A percentile compares a stretch with the other conserved stretches of the same genome.
Evolutionary conservation across 2,888 invertebrate genomes (phyloP).

Genomic region (Catonia carolina): DNA sequence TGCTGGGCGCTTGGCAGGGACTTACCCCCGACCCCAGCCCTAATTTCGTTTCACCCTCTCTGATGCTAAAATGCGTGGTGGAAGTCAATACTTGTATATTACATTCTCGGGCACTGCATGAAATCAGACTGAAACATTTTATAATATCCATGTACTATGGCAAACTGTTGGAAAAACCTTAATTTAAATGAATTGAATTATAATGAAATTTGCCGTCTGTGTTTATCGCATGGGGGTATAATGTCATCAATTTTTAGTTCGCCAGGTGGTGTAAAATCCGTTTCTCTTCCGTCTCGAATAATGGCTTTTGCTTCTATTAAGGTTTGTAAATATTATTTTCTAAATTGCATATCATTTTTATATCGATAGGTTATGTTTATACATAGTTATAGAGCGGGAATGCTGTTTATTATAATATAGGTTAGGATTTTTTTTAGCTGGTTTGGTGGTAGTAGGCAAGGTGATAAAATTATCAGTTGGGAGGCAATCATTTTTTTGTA

Average conservation of each 20-base stretch:
- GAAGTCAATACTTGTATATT: conserved; percentile 2
- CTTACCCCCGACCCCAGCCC: background rate
- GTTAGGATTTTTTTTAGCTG: background rate
- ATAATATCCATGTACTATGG: background rate
- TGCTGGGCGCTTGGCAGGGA: conserved; percentile 3
- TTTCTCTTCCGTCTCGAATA: conserved; percentile 49
- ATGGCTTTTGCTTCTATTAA: conserved; percentile 50
- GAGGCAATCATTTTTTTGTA: too few relatives aligned
- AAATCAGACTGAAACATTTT: background rate
- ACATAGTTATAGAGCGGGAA: background rate
- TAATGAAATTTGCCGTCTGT: conserved; percentile 54
- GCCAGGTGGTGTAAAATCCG: conserved; percentile 46
- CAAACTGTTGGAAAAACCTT: conserved; percentile 11
- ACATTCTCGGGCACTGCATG: background rate
- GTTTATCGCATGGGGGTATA: conserved; percentile 55
- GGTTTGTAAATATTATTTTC: conserved; percentile 39
- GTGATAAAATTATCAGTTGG: too few relatives aligned
- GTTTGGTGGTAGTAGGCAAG: background rate
- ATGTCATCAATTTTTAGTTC: conserved; percentile 58
- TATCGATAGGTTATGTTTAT: conserved; percentile 16
- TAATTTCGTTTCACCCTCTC: background rate
- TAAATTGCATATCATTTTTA: background rate
- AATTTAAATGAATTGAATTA: conserved; percentile 26
- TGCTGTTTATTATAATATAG: too few relatives aligned
- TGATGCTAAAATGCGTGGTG: background rate